Percentiles rank a stretch among this genome's conserved stretches.
These are phyloP conservation scores for Protophormia terraenovae DNA, from an alignment of 2,888 invertebrate species.

Conservation along the genomic window DNA sequence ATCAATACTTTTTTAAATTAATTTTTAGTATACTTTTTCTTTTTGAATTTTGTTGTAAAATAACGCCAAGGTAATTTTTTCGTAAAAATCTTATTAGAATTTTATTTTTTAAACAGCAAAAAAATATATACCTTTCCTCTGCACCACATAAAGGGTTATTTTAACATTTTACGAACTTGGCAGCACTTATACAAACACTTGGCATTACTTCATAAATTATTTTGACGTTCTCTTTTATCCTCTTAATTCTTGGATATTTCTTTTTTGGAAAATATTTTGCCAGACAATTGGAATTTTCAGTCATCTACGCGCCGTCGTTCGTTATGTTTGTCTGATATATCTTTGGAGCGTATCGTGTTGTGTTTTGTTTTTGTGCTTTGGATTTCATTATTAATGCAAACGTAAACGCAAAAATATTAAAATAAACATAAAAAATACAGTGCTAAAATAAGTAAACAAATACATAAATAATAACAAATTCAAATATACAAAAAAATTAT, in stretches of 20 bases:
- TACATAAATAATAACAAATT: neutral
- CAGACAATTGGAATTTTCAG: conserved; percentile 70
- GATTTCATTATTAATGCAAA: conserved; percentile 18
- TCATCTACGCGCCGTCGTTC: conserved; percentile 73
- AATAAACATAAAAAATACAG: conserved; percentile 29
- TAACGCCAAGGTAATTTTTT: no score
- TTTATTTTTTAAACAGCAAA: no score
- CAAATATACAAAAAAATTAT: neutral
- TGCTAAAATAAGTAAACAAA: conserved; percentile 12
- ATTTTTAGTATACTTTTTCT: no score
- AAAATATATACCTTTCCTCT: no score
- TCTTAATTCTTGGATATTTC: conserved; percentile 21
- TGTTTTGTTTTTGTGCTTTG: conserved; percentile 6
- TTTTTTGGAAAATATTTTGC: conserved; percentile 45
- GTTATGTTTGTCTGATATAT: conserved; percentile 63
- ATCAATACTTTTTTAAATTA: no score
- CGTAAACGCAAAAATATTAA: conserved; percentile 39
- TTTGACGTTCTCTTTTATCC: conserved; percentile 39
- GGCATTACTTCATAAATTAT: conserved; percentile 7
- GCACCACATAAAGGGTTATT: conserved; percentile 21
- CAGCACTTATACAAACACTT: neutral
- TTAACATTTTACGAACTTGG: neutral
- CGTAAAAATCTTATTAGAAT: no score
- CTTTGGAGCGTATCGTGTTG: neutral
- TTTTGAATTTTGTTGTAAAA: no score